Conservation (phyloP, 2,888 invertebrate genomes). For the Eupithecia subfuscata region DNA sequence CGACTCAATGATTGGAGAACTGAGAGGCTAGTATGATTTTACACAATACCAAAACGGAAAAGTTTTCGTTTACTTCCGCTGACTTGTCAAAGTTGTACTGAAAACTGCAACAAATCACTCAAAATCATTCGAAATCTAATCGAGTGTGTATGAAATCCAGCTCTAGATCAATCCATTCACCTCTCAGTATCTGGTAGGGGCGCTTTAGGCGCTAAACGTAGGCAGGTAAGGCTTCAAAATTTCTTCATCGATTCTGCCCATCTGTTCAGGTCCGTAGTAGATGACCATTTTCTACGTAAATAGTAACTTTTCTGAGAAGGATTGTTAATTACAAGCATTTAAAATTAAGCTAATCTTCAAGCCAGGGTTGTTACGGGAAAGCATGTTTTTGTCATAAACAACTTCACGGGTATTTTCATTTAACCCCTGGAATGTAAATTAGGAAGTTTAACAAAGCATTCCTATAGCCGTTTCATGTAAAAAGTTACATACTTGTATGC, state of each 20-base stretch:
- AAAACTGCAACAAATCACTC: neutral
- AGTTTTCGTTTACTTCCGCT: no score
- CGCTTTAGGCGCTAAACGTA: no score
- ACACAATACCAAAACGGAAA: no score
- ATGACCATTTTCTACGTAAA: neutral
- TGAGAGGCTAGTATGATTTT: neutral
- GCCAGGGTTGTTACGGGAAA: neutral
- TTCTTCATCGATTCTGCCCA: neutral
- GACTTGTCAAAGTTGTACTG: no score
- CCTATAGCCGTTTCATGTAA: slow-evolving; percentile 26
- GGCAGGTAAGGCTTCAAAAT: neutral
- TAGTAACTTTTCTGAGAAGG: neutral
- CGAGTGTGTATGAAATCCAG: no score
- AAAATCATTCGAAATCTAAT: no score
- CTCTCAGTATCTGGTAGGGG: no score
- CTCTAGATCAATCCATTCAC: no score
- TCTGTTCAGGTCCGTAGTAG: no score
- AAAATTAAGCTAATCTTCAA: neutral
- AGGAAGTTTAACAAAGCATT: slow-evolving; percentile 41
- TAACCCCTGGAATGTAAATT: slow-evolving; percentile 41
- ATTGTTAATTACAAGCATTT: neutral
- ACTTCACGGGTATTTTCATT: slow-evolving; percentile 32
- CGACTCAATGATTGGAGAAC: neutral
- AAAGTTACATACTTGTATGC: slow-evolving; percentile 14
- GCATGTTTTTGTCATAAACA: slow-evolving; percentile 32